Evolutionary conservation across 2,113 vertebrate species (phyloP).

Genomic region (Climacteris rufus): DNA sequence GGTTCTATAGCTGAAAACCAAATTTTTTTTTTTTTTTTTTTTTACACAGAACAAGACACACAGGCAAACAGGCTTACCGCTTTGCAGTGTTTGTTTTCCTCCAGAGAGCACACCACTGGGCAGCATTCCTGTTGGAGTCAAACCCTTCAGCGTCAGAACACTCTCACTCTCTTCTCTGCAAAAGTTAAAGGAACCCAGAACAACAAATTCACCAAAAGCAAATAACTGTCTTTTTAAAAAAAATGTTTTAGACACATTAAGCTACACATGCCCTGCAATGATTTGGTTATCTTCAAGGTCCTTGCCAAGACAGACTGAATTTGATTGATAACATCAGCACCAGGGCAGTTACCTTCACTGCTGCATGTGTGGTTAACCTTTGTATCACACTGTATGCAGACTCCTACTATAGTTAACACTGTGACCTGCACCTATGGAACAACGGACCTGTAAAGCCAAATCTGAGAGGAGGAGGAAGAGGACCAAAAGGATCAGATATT

Average conservation of each 20-base stretch:
- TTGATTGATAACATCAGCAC: background rate
- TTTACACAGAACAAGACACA: background rate
- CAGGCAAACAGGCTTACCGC: conserved; percentile 81
- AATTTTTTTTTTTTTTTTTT: background rate
- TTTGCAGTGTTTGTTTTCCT: conserved; percentile 96
- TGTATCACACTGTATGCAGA: background rate
- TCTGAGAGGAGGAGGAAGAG: background rate
- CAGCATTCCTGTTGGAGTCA: conserved; percentile 98
- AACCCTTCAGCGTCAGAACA: conserved; percentile 93
- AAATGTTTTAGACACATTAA: background rate
- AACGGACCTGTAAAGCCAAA: background rate
- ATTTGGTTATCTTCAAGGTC: background rate
- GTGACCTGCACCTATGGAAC: background rate
- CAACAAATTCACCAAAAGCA: background rate
- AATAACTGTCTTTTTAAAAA: background rate
- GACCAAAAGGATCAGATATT: background rate
- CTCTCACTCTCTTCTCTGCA: conserved; percentile 98
- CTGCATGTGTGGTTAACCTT: background rate
- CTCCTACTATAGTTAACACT: background rate
- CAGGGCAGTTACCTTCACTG: background rate
- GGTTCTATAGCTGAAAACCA: background rate
- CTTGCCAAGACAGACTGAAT: background rate
- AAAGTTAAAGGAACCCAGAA: background rate
- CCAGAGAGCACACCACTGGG: conserved; percentile 96
- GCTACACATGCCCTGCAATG: background rate